Evolutionary conservation across 1,140 invertebrate species (phyloP), one percentile per base, ranked within the genome.

Genomic region (Lordiphosa clarofinis): DNA sequence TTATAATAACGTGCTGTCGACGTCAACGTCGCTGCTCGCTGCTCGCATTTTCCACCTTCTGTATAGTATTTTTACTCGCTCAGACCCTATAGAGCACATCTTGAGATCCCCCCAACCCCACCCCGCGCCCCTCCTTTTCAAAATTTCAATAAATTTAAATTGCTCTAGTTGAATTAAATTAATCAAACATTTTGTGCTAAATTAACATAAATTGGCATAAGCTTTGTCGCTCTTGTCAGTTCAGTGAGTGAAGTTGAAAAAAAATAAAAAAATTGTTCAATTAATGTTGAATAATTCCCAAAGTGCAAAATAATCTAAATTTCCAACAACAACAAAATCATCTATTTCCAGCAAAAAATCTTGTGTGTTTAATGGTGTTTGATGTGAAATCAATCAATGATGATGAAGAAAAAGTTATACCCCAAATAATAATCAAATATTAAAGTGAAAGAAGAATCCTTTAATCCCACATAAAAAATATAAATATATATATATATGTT

Each of bases 81-180:
- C 19, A 1, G 48, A 24, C 37, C 28, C 28, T 31, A 31, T 28
- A 28, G 24, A 28, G 24, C 24, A 28, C 24, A 28, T 28, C 24
- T 28, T 28, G 1, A 7, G 7, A 31, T 7, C 28, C 7, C 7
- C 28, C 28, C 28, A 2, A 31, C 2, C 28, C 7, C 7, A 6
- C 28, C 28, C 15, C 10, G 13, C 4, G 38, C 66, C 21, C 6
- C 21, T 24, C 21, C 21, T 24, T 5, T 24, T 24, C 21, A 24
- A 81, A 61, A 72, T 76, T 78, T 82, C 78, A 82, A 82, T 82
- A 82, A 84, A 69, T 76, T 84, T 82, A 82, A 82, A 82, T 82
- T 82, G 76, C 69, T 76, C 67, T 68, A 82, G 78, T 84, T 82
- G 46, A 82, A 82, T 84, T 82, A 78, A 82, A 82, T 84, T 56